Evolutionary conservation across 1,140 invertebrate species (phyloP).

Genomic region (Seison nebaliae): DNA sequence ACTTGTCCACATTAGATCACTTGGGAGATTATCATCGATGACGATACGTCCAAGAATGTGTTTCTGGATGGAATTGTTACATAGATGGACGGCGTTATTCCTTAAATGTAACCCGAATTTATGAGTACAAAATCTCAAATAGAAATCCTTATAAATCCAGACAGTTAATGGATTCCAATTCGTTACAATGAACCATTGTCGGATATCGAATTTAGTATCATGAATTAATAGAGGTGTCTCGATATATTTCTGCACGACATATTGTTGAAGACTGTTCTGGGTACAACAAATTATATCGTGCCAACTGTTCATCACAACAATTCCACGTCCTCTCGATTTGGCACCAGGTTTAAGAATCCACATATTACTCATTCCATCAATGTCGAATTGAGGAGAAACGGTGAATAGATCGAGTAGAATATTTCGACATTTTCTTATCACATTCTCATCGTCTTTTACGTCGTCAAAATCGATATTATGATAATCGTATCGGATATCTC

Average conservation of each 20-base stretch:
- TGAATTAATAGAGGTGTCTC: conserved; percentile 46
- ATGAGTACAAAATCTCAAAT: conserved; percentile 67
- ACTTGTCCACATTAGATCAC: conserved; percentile 58
- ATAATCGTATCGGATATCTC: too few relatives aligned
- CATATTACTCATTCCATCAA: conserved; percentile 52
- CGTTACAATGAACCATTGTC: conserved; percentile 36
- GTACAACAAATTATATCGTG: too few relatives aligned
- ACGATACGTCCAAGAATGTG: conserved; percentile 51
- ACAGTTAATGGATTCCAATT: conserved; percentile 60
- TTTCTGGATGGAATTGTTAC: conserved; percentile 70
- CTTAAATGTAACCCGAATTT: conserved; percentile 47
- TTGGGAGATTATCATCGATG: conserved; percentile 43
- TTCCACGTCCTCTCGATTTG: conserved; percentile 50
- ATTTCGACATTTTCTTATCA: too few relatives aligned
- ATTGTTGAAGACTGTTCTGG: conserved; percentile 29
- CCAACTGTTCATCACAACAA: too few relatives aligned
- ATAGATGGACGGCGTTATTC: conserved; percentile 69
- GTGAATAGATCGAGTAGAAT: too few relatives aligned
- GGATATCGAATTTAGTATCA: conserved; percentile 69
- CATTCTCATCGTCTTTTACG: too few relatives aligned
- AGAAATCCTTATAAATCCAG: conserved; percentile 63
- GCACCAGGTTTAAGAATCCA: conserved; percentile 87
- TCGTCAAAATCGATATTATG: too few relatives aligned
- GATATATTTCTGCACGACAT: conserved; percentile 78
- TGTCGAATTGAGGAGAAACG: conserved; percentile 46